Conservation (phyloP, 1,140 invertebrate genomes). For the Brevipalpus yothersi region DNA sequence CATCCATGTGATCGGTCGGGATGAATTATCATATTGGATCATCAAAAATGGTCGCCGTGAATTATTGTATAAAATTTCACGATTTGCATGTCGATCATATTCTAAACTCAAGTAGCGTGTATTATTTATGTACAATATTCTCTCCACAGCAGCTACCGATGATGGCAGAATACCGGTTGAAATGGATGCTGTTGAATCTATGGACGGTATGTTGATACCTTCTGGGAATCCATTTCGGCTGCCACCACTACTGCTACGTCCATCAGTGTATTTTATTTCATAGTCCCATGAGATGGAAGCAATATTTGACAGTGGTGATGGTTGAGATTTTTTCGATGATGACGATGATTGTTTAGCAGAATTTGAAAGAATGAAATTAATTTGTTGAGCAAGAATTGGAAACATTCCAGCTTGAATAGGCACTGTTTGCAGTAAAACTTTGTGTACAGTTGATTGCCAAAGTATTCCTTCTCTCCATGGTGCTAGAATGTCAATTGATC, state of each 20-base stretch:
- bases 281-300: constrained; percentile 82
- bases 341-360: neutral
- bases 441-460: constrained; percentile 43
- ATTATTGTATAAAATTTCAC: constrained; percentile 41
- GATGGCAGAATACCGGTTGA: neutral
- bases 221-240: neutral
- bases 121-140: constrained; percentile 43
- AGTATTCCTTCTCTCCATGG: constrained; percentile 21
- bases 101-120: constrained; percentile 72
- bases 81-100: constrained; percentile 65
- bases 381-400: constrained; percentile 65
- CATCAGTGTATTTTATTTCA: constrained; percentile 16
- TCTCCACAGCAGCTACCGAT: constrained; percentile 7
- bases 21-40: constrained; percentile 71
- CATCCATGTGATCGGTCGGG: constrained; percentile 62
- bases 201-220: neutral
- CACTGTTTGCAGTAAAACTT: constrained; percentile 53
- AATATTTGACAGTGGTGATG: constrained; percentile 34
- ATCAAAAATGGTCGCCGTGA: constrained; percentile 31
- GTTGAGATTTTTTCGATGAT: neutral
- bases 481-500: constrained; percentile 22
- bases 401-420: constrained; percentile 76
- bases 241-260: constrained; percentile 15
- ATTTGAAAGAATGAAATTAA: neutral
- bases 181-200: neutral